Percentiles rank a stretch among this genome's conserved stretches.
phyloP scores from a whole-genome alignment of 2,113 vertebrate genomes.

The Halcyon malimbica region DNA sequence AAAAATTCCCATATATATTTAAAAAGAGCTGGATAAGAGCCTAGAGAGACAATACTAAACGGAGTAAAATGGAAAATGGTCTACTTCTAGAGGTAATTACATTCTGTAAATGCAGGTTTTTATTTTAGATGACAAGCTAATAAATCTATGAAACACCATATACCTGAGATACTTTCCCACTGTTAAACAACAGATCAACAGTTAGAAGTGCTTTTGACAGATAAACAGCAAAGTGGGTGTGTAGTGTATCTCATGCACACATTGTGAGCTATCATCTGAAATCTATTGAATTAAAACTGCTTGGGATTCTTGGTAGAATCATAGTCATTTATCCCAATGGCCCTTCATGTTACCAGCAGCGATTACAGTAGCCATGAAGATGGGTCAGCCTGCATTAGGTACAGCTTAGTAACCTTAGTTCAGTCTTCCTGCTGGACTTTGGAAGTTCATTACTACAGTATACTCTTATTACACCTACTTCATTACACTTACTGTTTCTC shows the following conservation, averaged over 20 bases:
- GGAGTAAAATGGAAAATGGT: background rate
- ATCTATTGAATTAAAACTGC: background rate
- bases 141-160: background rate
- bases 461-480: background rate
- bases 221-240: background rate
- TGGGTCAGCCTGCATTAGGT: background rate
- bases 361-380: background rate
- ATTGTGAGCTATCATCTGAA: background rate
- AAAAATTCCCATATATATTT: background rate
- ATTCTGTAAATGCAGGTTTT: background rate
- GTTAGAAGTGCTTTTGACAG: background rate
- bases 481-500: background rate
- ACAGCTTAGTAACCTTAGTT: background rate
- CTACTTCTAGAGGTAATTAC: background rate
- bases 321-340: background rate
- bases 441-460: background rate
- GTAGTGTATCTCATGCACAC: background rate
- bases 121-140: background rate
- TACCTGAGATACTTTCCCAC: background rate
- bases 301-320: background rate
- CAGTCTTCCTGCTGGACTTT: background rate
- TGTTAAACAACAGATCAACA: background rate
- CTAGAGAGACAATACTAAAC: background rate
- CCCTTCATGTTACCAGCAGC: background rate
- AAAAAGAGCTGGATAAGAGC: background rate